A percentile compares a stretch with the other conserved stretches of the same genome.
Conservation (phyloP, 2,113 vertebrate genomes). For the Sula dactylatra region DNA sequence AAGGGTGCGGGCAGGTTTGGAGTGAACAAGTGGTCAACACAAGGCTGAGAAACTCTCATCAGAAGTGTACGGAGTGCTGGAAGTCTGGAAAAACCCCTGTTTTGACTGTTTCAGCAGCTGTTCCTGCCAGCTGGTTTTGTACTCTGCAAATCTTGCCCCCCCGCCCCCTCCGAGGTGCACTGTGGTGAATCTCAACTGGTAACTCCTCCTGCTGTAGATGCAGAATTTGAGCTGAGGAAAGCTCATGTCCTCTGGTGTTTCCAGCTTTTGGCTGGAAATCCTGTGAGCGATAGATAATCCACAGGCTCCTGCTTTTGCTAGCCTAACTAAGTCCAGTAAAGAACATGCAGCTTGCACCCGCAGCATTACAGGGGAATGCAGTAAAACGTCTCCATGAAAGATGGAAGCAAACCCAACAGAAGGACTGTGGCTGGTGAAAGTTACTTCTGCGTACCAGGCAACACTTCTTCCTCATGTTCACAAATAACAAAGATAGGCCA, state of each 20-base stretch:
- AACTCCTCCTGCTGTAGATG: background rate
- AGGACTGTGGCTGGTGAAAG: background rate
- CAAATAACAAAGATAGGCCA: background rate
- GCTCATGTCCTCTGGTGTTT: background rate
- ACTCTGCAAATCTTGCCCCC: background rate
- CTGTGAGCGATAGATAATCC: background rate
- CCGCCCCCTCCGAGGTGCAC: accelerated
- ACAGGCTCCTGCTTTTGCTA: background rate
- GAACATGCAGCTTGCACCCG: background rate
- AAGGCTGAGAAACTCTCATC: background rate
- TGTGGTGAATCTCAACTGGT: slow-evolving; percentile 2
- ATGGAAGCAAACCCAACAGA: background rate
- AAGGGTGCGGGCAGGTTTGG: background rate
- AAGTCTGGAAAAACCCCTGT: background rate
- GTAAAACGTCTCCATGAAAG: background rate
- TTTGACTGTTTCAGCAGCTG: slow-evolving; percentile 33
- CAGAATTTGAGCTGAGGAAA: background rate
- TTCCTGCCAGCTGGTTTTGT: slow-evolving; percentile 41
- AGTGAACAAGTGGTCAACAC: background rate
- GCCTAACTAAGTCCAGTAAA: background rate
- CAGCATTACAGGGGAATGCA: background rate
- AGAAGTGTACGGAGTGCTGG: background rate
- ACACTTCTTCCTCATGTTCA: background rate
- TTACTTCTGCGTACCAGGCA: background rate
- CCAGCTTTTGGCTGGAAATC: background rate